Percentiles rank a stretch among this genome's conserved stretches.
phyloP scores from a whole-genome alignment of 2,797 vertebrate species.

The Smutsia gigantea region DNA sequence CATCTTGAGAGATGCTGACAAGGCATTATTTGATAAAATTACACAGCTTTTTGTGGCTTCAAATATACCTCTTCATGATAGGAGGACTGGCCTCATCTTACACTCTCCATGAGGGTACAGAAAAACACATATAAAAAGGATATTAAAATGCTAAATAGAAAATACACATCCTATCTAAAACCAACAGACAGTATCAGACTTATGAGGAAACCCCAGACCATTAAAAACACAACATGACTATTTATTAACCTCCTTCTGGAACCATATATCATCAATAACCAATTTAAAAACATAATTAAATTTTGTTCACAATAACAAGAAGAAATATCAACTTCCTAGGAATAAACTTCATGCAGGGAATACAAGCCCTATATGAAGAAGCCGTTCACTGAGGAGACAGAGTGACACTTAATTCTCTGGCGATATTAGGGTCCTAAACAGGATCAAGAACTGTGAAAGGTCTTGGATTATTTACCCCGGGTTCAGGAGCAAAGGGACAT shows the following conservation, averaged over 20 bases:
- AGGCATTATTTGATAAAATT: background rate
- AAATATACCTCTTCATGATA: background rate
- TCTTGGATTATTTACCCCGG: background rate
- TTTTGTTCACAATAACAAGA: constrained; percentile 53
- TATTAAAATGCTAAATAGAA: constrained; percentile 68
- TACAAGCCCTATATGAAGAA: background rate
- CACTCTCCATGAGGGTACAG: background rate
- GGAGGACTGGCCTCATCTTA: background rate
- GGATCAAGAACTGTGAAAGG: background rate
- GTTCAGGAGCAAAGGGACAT: background rate
- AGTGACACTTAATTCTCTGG: background rate
- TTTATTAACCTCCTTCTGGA: constrained; percentile 49
- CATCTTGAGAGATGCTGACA: background rate
- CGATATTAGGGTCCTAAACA: background rate
- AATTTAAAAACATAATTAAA: constrained; percentile 70
- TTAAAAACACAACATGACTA: background rate
- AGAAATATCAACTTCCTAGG: constrained; percentile 43
- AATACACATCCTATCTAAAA: constrained; percentile 64
- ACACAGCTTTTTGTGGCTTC: background rate
- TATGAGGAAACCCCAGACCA: constrained; percentile 37
- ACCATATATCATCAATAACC: constrained; percentile 49
- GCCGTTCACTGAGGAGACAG: background rate
- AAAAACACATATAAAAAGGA: constrained; percentile 54
- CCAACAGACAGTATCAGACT: constrained; percentile 23
- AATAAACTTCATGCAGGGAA: background rate